phyloP scores from a whole-genome alignment of 2,113 vertebrate species.

The Orthonyx spaldingii region DNA sequence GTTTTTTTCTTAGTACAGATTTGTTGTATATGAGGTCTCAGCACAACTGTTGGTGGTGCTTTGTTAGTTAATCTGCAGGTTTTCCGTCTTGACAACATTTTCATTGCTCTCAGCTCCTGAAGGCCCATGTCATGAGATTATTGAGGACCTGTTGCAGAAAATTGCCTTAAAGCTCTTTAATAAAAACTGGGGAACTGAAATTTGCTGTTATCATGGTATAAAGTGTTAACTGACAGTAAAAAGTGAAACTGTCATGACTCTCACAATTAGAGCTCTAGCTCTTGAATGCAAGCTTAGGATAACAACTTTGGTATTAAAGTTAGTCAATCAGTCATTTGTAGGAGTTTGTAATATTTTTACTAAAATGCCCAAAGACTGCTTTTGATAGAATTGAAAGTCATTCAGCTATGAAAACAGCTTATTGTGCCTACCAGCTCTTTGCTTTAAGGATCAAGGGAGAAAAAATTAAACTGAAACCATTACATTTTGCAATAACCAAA shows the following conservation, averaged over 20 bases:
- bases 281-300: constrained; percentile 64
- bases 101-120: constrained; percentile 24
- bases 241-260: constrained; percentile 55
- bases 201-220: neutral
- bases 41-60: neutral
- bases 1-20: neutral
- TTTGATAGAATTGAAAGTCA: constrained; percentile 12
- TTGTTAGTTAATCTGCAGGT: neutral
- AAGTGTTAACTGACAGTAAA: constrained; percentile 8
- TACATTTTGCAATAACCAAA: constrained; percentile 23
- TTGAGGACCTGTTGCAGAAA: constrained; percentile 38
- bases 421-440: neutral
- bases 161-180: constrained; percentile 45
- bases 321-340: constrained; percentile 45
- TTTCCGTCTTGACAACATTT: constrained; percentile 10
- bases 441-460: neutral
- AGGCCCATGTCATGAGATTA: constrained; percentile 33
- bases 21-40: neutral
- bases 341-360: constrained; percentile 45
- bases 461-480: neutral
- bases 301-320: constrained; percentile 59
- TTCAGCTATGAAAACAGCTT: neutral
- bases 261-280: constrained; percentile 57
- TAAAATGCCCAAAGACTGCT: neutral
- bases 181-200: constrained; percentile 8